Base-by-base conservation (phyloP, 1,140 invertebrate species). In the Drosophila sproati region DNA sequence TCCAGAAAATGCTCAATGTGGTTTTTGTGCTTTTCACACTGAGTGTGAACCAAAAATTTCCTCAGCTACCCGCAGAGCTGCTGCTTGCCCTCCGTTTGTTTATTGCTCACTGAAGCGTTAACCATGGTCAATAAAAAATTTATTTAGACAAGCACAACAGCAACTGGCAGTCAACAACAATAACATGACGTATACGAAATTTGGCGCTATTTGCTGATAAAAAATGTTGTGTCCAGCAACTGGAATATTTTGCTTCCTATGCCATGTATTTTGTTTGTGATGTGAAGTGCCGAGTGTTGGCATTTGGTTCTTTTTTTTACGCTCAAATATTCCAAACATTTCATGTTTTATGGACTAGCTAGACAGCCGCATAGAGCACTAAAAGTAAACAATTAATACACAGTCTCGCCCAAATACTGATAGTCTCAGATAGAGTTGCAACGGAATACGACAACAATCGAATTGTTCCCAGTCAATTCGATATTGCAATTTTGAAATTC, bases 91-190 rank as follows among this genome's bases (percentile, higher is more conserved):
- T 64, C 68, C 28, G 47, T 50, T 59, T 39, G 76, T 67, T 88
- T 88, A 88, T 88, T 88, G 80, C 51, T 70, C 83, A 82, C 48
- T 88, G 83, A 80, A 88, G 83, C 83, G 83, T 88, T 88, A 88
- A 88, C 83, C 83, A 88, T 87, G 77, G 83, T 87, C 83, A 88
- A 88, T 88, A 82, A 88, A 88, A 88, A 88, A 88, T 88, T 88
- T 82, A 88, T 88, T 88, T 88, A 88, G 79, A 88, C 83, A 82
- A 88, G 80, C 78, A 78, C 78, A 82, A 68, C 72, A 55, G 34
- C 50, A 64, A 64, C 60, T 61, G 48, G n/a, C 48, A 45, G 43
- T 59, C 56, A 61, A 70, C 60, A 61, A 73, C 60, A 72, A 77
- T 66, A 72, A 67, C 57, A 77, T 67, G 50, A 59, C 62, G 48